Evolutionary conservation across 2,888 invertebrate species (phyloP), one percentile per base, ranked within the genome.

Genomic region (Calameuta idolon): DNA sequence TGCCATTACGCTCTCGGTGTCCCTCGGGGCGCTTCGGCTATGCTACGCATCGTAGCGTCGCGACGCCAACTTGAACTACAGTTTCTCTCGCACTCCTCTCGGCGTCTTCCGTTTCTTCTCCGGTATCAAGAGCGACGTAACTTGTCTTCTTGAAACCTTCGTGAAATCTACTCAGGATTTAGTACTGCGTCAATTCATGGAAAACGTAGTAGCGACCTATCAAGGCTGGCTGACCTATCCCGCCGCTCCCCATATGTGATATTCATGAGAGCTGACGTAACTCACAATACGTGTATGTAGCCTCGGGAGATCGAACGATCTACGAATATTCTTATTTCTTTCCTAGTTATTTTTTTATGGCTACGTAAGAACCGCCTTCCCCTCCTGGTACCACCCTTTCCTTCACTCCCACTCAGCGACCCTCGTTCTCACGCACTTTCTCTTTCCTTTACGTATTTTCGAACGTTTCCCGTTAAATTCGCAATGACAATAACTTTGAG

Each of bases 221-320:
- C 2, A 2, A 55, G 55, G 23, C 71, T 31, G 15, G 71, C 71
- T 71, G 71, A 71, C 71, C 71, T 71, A 71, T 71, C 71, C 23
- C 9, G 55, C 55, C 55, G 55, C 71, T 71, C 71, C 33, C 31
- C 71, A 9, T 71, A 71, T 15, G 71, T 12, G 31, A 71, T 71
- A 71, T 71, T 71, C 71, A 71, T 71, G 71, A 71, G 33, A 23
- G 31, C 71, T 71, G 31, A 71, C 71, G 71, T 31, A 71, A 71
- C 71, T 33, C 23, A 55, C 55, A 55, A 55, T 55, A 55, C 55
- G 23, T 9, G 5, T 69, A 75, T 9, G 15, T 74, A 75, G 77
- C 75, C 31, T 23, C 71, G 23, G 15, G 40, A 75, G 69, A 35
- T 23, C 68, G 31, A 34, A 75, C 75, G 69, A 77, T 69, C 68